Percentiles rank a stretch among this genome's conserved stretches.
phyloP scores from a whole-genome alignment of 2,113 vertebrate species.

The Neolamprologus sp. region DNA sequence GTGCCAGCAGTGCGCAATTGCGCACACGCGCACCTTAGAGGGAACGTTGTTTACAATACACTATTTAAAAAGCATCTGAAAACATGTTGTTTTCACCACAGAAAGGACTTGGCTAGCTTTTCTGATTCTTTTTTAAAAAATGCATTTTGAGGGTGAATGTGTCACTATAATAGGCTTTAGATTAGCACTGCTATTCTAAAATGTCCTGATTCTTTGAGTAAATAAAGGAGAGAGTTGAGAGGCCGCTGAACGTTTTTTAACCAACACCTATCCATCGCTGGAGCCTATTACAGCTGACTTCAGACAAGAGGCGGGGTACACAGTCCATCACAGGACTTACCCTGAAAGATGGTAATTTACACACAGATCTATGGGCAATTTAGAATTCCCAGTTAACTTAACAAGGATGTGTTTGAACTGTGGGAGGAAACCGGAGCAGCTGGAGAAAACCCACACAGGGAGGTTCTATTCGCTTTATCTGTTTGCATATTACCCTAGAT shows the following conservation, averaged over 20 bases:
- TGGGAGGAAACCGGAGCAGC: background rate
- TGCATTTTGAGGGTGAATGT: background rate
- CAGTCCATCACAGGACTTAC: background rate
- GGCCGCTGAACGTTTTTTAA: background rate
- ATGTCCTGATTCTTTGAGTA: background rate
- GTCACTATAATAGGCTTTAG: background rate
- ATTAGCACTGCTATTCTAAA: background rate
- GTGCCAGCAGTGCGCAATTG: background rate
- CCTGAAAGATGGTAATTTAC: background rate
- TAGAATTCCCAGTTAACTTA: background rate
- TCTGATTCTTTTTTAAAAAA: background rate
- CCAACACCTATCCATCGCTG: background rate
- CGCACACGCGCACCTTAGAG: accelerated
- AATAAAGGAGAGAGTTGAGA: background rate
- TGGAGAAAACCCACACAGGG: background rate
- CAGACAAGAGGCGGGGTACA: background rate
- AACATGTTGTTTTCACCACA: background rate
- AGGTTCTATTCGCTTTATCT: background rate
- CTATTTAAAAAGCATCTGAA: background rate
- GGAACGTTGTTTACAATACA: background rate
- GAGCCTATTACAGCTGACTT: background rate
- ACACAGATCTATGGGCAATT: background rate
- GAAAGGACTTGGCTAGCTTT: background rate
- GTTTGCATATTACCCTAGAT: background rate
- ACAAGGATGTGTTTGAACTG: background rate